Evolutionary conservation across 2,888 invertebrate species (phyloP), one percentile per base, ranked within the genome.

Genomic region (Unio delphinus): DNA sequence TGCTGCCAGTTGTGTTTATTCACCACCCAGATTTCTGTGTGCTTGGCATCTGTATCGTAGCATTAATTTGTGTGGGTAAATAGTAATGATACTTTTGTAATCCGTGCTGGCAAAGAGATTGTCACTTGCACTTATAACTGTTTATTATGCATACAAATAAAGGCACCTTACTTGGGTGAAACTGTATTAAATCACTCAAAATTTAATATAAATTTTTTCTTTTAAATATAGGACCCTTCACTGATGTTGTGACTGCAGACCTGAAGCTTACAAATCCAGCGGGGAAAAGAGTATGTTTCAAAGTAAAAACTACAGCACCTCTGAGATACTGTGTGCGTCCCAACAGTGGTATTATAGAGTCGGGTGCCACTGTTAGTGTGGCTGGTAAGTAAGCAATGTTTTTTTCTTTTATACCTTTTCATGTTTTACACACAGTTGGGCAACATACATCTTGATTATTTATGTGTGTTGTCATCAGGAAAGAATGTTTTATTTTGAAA

Each of bases 271-370:
- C 92, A 79, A 99, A 99, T 91, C 97, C 97, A 62, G 93, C 96
- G 84, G 93, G 93, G 73, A 93, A 94, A 90, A 93, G 93, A 90
- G 95, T 99, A 84, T 94, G 97, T 90, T 99, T 98, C 92, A 99
- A 99, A 94, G 98, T 99, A 88, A 99, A 99, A 92, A 99, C 99
- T 60, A 99, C 99, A 81, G 99, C 99, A 79, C 99, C 99, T 79
- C 99, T 97, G 91, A 95, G 96, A 91, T 99, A 99, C 91, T 99
- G 99, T 91, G 99, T 99, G 81, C 94, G 99, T 89, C 99, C 99
- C 78, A 99, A 99, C 91, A 97, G 97, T 87, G 99, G 99, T 78
- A 89, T 94, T 73, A 92, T 99, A 76, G 93, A 93, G 80, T 94
- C 96, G 28, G 93, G 94, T 88, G 92, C 92, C 80, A 92, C 92